Conservation (phyloP, 2,113 vertebrate genomes). For the Elanoides forficatus region DNA sequence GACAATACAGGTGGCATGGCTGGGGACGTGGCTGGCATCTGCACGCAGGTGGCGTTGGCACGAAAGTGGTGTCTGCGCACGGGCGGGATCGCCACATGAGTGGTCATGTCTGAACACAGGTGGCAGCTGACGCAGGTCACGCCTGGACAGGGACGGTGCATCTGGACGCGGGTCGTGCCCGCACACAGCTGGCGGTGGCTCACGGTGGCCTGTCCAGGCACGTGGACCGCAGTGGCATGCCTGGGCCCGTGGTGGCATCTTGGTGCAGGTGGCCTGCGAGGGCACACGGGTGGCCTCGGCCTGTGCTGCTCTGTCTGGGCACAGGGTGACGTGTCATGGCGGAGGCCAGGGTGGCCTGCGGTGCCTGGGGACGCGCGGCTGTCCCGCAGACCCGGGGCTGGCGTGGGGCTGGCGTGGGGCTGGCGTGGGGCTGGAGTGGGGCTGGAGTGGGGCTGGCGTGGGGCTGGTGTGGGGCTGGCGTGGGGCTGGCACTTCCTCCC, state of each 20-base stretch:
- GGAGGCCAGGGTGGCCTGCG: neutral
- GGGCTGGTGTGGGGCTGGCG: neutral
- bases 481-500: too few species aligned
- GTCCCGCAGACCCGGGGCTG: neutral
- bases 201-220: neutral
- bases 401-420: too few species aligned
- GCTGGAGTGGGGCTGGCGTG: too few species aligned
- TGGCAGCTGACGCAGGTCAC: neutral
- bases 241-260: accelerated
- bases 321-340: neutral
- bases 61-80: accelerated
- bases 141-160: neutral
- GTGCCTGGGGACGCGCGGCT: neutral
- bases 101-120: neutral
- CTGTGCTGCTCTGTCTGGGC: accelerated
- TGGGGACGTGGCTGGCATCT: neutral
- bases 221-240: too few species aligned
- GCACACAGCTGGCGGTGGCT: accelerated
- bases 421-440: neutral
- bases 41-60: accelerated
- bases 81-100: accelerated
- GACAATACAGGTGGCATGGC: accelerated
- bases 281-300: neutral
- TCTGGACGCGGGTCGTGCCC: accelerated
- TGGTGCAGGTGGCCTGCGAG: neutral